These are phyloP conservation scores for Timema cristinae DNA, from an alignment of 2,888 invertebrate genomes.

Conservation along the genomic window DNA sequence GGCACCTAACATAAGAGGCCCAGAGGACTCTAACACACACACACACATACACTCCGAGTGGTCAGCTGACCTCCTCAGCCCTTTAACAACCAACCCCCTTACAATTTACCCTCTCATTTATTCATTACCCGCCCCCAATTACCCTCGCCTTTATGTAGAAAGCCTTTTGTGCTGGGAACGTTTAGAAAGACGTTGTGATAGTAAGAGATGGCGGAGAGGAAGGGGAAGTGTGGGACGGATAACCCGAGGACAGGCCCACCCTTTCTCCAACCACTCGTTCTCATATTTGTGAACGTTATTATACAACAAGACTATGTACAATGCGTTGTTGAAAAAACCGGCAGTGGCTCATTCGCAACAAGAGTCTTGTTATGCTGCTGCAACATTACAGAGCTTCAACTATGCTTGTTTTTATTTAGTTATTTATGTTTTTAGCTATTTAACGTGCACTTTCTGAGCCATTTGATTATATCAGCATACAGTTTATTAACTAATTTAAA, in stretches of 20 bases:
- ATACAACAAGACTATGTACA: background rate
- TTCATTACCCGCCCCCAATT: conserved; percentile 31
- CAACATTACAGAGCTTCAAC: too few relatives aligned
- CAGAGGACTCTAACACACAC: background rate
- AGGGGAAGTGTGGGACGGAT: too few relatives aligned
- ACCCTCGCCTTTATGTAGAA: conserved; percentile 27
- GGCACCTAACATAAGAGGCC: background rate
- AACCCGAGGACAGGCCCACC: too few relatives aligned
- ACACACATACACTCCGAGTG: conserved; percentile 2
- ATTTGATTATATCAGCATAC: too few relatives aligned
- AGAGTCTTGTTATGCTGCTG: too few relatives aligned
- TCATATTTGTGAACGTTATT: conserved; percentile 13
- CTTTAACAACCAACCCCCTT: conserved; percentile 9
- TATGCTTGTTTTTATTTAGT: too few relatives aligned
- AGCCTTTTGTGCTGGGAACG: conserved; percentile 20
- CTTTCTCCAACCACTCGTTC: background rate
- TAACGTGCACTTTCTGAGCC: too few relatives aligned
- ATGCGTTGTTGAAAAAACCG: background rate
- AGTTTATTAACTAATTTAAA: too few relatives aligned
- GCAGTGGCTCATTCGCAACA: background rate
- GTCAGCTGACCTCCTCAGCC: conserved; percentile 11
- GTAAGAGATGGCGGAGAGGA: too few relatives aligned
- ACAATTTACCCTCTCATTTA: conserved; percentile 30
- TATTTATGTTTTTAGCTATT: too few relatives aligned
- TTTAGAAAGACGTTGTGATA: conserved; percentile 8